Conservation (phyloP, 2,113 vertebrate species). For the Ptilorrhoa leucosticta region DNA sequence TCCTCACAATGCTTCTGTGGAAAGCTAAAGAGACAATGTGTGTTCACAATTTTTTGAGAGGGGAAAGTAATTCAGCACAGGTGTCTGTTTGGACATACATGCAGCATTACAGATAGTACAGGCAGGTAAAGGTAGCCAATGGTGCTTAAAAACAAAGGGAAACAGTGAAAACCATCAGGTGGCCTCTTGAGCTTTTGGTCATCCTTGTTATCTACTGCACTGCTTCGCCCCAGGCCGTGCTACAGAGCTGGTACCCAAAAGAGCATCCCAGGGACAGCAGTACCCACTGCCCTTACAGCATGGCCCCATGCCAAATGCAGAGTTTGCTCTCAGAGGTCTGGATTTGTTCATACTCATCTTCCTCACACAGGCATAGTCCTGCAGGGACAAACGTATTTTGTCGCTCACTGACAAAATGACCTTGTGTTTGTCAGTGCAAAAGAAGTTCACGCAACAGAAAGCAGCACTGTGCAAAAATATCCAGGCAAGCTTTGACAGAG, state of each 20-base stretch:
- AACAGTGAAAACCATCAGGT: neutral
- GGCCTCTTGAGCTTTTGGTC: neutral
- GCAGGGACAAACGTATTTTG: neutral
- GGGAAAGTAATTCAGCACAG: neutral
- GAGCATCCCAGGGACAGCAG: neutral
- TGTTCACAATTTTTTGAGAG: neutral
- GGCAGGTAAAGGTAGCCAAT: rapidly evolving
- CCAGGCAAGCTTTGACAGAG: neutral
- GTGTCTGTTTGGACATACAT: neutral
- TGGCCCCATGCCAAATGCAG: neutral
- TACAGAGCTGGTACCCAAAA: neutral
- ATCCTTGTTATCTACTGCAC: rapidly evolving
- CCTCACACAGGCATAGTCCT: neutral
- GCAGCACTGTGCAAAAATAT: neutral
- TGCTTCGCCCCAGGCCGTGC: rapidly evolving
- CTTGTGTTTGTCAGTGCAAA: neutral
- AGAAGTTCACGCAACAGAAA: neutral
- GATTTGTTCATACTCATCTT: neutral
- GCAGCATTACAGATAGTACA: neutral
- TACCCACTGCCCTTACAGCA: too few relatives aligned
- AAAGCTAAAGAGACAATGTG: neutral
- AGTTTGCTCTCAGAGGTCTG: neutral
- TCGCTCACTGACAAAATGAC: neutral
- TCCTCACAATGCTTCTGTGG: neutral
- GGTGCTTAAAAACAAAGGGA: neutral